Base-by-base conservation (phyloP, 2,888 invertebrate genomes). In the Andrena camellia region DNA sequence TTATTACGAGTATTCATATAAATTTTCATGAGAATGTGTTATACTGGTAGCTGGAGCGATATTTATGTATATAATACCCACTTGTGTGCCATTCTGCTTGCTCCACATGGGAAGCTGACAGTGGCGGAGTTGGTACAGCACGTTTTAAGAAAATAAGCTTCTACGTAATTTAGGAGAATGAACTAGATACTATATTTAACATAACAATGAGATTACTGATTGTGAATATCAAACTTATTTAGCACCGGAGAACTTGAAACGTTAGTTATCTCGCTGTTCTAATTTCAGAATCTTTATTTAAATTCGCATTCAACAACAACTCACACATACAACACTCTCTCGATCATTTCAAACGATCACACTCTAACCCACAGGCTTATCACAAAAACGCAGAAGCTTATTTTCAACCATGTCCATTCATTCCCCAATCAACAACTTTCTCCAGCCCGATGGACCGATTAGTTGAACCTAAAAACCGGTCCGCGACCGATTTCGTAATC, bases 391-490 rank as follows among this genome's bases (percentile, higher is more conserved):
- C 10, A 57, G 26, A 13, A 26, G 8, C 31, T 3, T 3, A 31
- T 60, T 60, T 31, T 62, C 33, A 20, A 62, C 10, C 42, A 6
- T 48, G 10, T 57, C 60, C 42, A 48, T 67, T 66, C 64, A 52
- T 29, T 20, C n/a, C 50, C 66, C n/a, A 31, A 62, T 42, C 52
- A 60, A 78, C 59, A 52, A 60, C 66, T 66, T 77, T 64, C 57
- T 48, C 50, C 57, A 26, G 50, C n/a, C n/a, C 31, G 63, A n/a
- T 29, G 10, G 52, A 33, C 2, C 23, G 52, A 35, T 33, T 29
- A 62, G 48, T 57, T 7, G 26, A 20, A 29, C 29, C 42, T 42
- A 20, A 48, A 69, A 77, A 79, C 78, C 79, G 77, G 78, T 76
- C 57, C 4, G 13, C 20, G 31, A 35, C 63, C 48, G 69, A 59